A percentile compares a stretch with the other conserved stretches of the same genome.
Conservation (phyloP, 92 coral and sea anemone species). For the Porites divaricata region DNA sequence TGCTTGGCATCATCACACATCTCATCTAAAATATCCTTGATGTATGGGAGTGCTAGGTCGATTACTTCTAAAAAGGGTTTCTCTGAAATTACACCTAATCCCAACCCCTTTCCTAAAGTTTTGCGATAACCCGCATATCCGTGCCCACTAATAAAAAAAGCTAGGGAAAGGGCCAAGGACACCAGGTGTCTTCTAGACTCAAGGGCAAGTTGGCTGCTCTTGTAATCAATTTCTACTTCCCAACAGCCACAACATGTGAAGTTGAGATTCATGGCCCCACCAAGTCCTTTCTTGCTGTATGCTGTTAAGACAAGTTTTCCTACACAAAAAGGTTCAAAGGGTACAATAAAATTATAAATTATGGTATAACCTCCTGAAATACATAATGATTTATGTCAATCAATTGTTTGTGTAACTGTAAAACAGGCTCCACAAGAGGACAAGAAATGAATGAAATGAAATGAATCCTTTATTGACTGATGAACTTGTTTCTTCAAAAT, state of each 20-base stretch:
- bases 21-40: constrained; percentile 24
- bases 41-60: too few relatives aligned
- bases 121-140: constrained; percentile 40
- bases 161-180: constrained; percentile 64
- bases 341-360: too few relatives aligned
- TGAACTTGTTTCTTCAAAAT: too few relatives aligned
- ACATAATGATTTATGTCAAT: too few relatives aligned
- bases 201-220: constrained; percentile 53
- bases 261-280: constrained; percentile 20
- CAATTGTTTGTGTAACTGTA: too few relatives aligned
- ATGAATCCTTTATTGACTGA: too few relatives aligned
- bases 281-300: constrained; percentile 36
- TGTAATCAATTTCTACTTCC: constrained; percentile 32
- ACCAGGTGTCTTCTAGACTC: constrained; percentile 47
- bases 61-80: too few relatives aligned
- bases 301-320: constrained; percentile 51
- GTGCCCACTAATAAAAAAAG: constrained; percentile 8
- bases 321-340: neutral
- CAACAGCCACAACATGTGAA: constrained; percentile 54
- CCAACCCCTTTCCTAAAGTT: too few relatives aligned
- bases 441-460: too few relatives aligned
- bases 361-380: too few relatives aligned
- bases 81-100: too few relatives aligned
- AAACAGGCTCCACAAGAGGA: too few relatives aligned
- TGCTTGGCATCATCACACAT: constrained; percentile 57